Percentiles rank a stretch among this genome's conserved stretches.
Conservation (phyloP, 1,140 invertebrate species). For the Idris sp. region DNA sequence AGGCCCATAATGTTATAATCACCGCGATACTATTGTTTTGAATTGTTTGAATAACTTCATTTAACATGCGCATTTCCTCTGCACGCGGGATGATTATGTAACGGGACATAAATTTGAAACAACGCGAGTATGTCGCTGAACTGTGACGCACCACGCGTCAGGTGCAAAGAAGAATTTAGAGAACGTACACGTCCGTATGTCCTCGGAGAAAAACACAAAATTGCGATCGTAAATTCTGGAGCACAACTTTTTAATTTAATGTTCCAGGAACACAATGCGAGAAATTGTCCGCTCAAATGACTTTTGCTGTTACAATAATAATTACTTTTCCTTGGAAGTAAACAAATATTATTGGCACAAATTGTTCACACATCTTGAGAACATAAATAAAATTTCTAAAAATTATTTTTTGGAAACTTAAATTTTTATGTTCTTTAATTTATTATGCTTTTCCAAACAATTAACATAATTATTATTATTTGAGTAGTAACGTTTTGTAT, state of each 20-base stretch:
- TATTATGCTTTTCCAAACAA: no score
- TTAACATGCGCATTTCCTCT: conserved; percentile 37
- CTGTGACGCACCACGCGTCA: conserved; percentile 40
- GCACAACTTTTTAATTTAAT: conserved; percentile 52
- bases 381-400: no score
- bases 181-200: conserved; percentile 31
- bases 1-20: conserved; percentile 23
- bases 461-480: no score
- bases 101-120: conserved; percentile 48
- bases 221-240: conserved; percentile 63
- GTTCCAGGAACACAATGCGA: conserved; percentile 37
- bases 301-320: conserved; percentile 29
- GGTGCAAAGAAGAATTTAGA: conserved; percentile 55
- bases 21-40: conserved; percentile 50
- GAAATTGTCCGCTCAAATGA: conserved; percentile 28
- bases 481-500: no score
- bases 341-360: no score
- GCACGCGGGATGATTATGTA: conserved; percentile 42
- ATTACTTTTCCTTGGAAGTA: conserved; percentile 35
- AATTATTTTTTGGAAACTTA: no score
- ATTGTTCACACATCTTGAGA: no score
- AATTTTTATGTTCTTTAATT: no score
- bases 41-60: conserved; percentile 58
- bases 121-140: conserved; percentile 39
- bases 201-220: conserved; percentile 52